Conservation (phyloP, 2,113 vertebrate genomes). For the Dipodomys stephensi region DNA sequence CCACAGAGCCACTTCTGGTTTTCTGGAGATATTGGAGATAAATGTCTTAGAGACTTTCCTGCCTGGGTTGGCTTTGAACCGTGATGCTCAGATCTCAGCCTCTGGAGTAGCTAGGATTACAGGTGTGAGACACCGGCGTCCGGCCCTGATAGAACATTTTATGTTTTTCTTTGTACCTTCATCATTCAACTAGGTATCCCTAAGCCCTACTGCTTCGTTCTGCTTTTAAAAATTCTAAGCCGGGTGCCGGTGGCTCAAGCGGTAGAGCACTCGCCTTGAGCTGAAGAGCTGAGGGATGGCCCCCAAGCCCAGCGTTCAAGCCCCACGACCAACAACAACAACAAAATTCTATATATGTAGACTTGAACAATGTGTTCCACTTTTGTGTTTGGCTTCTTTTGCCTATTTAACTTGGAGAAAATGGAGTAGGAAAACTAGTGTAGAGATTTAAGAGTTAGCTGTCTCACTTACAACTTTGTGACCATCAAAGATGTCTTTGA, state of each 20-base stretch:
- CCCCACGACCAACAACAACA: too few species aligned
- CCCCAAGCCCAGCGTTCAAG: too few species aligned
- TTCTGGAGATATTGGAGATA: too few species aligned
- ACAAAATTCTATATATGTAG: background rate
- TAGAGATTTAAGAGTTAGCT: background rate
- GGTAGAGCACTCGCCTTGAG: too few species aligned
- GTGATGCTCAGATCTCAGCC: too few species aligned
- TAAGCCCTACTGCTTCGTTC: conserved; percentile 11
- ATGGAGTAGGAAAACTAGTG: background rate
- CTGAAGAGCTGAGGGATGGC: too few species aligned
- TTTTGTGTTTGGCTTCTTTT: conserved; percentile 34
- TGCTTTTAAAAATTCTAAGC: background rate
- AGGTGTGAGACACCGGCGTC: too few species aligned
- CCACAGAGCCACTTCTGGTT: too few species aligned
- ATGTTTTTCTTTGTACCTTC: conserved; percentile 47
- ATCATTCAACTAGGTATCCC: background rate
- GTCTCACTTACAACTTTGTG: conserved; percentile 16
- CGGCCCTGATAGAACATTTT: background rate
- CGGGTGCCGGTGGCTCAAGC: too few species aligned
- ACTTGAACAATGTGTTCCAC: conserved; percentile 1
- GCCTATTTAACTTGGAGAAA: background rate
- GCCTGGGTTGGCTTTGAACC: too few species aligned
- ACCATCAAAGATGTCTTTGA: conserved; percentile 18
- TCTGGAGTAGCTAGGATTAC: too few species aligned
- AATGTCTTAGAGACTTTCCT: too few species aligned